These are phyloP conservation scores for Cynaeus angustus DNA, from an alignment of 2,888 invertebrate genomes.

Conservation along the genomic window DNA sequence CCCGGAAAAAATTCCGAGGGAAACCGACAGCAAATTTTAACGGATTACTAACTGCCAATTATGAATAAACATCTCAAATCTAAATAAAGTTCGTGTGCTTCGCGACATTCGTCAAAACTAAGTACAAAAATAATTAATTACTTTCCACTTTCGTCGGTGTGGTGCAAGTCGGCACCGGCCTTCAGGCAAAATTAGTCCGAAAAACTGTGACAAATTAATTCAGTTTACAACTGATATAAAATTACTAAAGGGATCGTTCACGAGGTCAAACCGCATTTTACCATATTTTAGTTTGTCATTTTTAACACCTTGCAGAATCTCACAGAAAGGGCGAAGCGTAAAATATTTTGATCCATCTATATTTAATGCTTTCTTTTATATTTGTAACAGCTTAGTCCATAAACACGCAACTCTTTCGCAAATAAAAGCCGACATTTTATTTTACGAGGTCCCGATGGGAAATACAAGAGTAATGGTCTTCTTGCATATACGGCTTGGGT, in stretches of 20 bases:
- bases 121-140: too few relatives aligned
- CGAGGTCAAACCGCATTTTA: too few relatives aligned
- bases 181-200: too few relatives aligned
- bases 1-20: neutral
- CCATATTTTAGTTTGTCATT: neutral
- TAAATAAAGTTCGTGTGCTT: too few relatives aligned
- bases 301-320: slow-evolving; percentile 6
- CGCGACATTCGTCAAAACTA: too few relatives aligned
- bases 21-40: slow-evolving; percentile 3
- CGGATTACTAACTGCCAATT: neutral
- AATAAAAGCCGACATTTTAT: slow-evolving; percentile 33
- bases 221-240: too few relatives aligned
- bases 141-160: too few relatives aligned
- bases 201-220: too few relatives aligned
- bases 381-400: slow-evolving; percentile 25
- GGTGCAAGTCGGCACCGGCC: too few relatives aligned
- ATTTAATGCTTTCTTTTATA: slow-evolving; percentile 24
- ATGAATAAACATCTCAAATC: neutral
- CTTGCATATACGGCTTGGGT: slow-evolving; percentile 11
- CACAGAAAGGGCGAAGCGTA: neutral
- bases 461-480: slow-evolving; percentile 16
- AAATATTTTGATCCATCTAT: slow-evolving; percentile 14
- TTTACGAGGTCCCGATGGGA: slow-evolving; percentile 36
- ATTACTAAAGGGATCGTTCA: too few relatives aligned
- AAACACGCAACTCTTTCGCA: slow-evolving; percentile 30